These are phyloP conservation scores for Lymantria monacha DNA, from an alignment of 2,888 invertebrate genomes.

Conservation along the genomic window DNA sequence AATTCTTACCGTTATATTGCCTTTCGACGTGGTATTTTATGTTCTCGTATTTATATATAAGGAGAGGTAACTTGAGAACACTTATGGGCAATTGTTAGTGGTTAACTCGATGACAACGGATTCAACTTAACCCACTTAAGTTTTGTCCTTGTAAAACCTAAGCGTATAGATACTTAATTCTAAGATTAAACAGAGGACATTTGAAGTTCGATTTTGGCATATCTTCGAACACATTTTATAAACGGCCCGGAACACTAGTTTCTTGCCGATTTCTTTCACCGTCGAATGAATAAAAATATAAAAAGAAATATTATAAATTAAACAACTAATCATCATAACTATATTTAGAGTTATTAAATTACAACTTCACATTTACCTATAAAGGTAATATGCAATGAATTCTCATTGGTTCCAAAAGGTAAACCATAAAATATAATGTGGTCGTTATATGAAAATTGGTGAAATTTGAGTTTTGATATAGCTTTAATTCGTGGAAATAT, in stretches of 20 bases:
- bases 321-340: too few species aligned
- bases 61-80: neutral
- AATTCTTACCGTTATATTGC: conserved; percentile 5
- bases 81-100: neutral
- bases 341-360: neutral
- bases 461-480: conserved; percentile 1
- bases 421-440: conserved; percentile 4
- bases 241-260: too few species aligned
- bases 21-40: conserved; percentile 3
- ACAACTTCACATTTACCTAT: neutral
- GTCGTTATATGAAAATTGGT: conserved; percentile 3
- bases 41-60: neutral
- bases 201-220: too few species aligned
- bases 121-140: too few species aligned
- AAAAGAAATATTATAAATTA: too few species aligned
- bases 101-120: too few species aligned
- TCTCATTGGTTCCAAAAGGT: conserved; percentile 8
- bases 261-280: too few species aligned
- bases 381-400: conserved; percentile 2
- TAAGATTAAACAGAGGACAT: too few species aligned
- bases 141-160: too few species aligned
- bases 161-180: too few species aligned
- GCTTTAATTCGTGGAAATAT: neutral
- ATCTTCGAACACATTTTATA: too few species aligned
- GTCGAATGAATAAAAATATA: too few species aligned